Evolutionary conservation across 2,797 vertebrate species (phyloP).

Genomic region (Schizothorax lantsangensis): DNA sequence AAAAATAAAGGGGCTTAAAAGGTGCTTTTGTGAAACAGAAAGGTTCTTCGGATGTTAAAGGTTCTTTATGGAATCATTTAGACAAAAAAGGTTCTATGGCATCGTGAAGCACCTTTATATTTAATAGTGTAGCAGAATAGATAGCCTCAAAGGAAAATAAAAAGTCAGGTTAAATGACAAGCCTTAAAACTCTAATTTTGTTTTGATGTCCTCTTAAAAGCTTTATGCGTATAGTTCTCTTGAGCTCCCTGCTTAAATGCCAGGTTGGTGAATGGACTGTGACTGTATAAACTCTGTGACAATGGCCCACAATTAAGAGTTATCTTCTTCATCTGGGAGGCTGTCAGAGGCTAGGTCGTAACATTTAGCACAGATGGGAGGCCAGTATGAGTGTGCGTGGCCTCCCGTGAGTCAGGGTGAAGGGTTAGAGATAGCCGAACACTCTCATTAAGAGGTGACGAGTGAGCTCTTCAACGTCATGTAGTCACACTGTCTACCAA

Average conservation of each 20-base stretch:
- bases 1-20: too few relatives aligned
- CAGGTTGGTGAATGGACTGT: conserved; percentile 25
- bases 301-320: conserved; percentile 53
- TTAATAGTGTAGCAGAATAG: too few relatives aligned
- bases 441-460: conserved; percentile 81
- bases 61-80: too few relatives aligned
- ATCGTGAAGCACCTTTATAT: too few relatives aligned
- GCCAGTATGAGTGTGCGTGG: conserved; percentile 61
- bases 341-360: conserved; percentile 69
- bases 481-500: conserved; percentile 52
- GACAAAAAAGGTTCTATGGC: too few relatives aligned
- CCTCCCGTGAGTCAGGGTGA: conserved; percentile 44
- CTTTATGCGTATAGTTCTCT: neutral
- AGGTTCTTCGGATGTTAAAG: too few relatives aligned
- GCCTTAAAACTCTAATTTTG: neutral
- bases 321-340: conserved; percentile 69
- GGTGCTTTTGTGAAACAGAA: too few relatives aligned
- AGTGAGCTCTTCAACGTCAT: conserved; percentile 74
- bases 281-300: conserved; percentile 30
- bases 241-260: conserved; percentile 19
- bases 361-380: conserved; percentile 80
- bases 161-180: neutral
- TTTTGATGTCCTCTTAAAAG: neutral
- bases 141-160: too few relatives aligned
- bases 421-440: conserved; percentile 72